phyloP scores from a whole-genome alignment of 2,888 invertebrate species.

The Oxycera nigricornis region DNA sequence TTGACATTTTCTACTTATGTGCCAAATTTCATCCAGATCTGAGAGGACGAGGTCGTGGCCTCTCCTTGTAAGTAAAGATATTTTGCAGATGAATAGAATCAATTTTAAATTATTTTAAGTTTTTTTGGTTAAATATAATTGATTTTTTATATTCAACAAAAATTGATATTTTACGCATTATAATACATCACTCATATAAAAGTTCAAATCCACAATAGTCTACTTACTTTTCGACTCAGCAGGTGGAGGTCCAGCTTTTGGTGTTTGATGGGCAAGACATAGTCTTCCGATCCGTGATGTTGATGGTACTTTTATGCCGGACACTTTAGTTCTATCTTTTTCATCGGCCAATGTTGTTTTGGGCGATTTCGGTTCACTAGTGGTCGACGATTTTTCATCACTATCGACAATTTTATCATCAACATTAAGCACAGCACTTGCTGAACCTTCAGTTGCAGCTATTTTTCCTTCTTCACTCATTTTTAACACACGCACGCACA shows the following conservation, averaged over 20 bases:
- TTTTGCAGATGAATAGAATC: no score
- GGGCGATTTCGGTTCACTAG: conserved; percentile 25
- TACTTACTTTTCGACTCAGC: conserved; percentile 46
- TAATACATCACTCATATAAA: background rate
- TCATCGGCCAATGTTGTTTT: background rate
- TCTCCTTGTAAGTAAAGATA: no score
- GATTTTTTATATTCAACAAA: no score
- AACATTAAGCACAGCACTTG: background rate
- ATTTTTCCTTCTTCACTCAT: conserved; percentile 25
- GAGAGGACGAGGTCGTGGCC: no score
- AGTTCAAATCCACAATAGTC: background rate
- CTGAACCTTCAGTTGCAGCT: background rate
- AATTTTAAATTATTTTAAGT: no score
- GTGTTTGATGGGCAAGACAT: conserved; percentile 53
- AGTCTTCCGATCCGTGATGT: conserved; percentile 55
- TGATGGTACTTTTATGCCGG: conserved; percentile 19
- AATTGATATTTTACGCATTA: background rate
- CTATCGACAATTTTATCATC: background rate
- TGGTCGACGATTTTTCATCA: conserved; percentile 5
- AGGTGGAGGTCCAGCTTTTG: conserved; percentile 57
- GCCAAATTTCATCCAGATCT: no score
- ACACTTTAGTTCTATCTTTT: conserved; percentile 17
- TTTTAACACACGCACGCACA: no score
- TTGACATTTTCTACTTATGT: no score
- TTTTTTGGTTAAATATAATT: no score